Evolutionary conservation across 1,140 invertebrate species (phyloP), one percentile per base, ranked within the genome.

Genomic region (Hyphantria cunea): DNA sequence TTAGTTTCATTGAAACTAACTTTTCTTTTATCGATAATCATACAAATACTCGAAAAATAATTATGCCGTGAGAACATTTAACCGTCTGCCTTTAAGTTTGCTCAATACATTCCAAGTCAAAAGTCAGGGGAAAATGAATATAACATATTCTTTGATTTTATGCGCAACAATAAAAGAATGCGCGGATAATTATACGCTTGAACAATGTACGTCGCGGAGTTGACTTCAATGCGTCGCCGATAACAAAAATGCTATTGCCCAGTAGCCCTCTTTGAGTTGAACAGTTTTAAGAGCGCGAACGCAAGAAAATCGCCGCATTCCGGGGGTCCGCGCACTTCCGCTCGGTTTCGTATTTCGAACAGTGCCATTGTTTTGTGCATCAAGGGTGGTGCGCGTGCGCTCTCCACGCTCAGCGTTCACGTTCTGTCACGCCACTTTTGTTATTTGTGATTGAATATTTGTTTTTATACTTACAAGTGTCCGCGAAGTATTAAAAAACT

Each of bases 121-220:
- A 85, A 88, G 81, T 86, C 84, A 82, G 80, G 83, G 84, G 79
- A 77, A 82, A 82, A 59, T 69, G 77, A 82, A 83, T 68, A 78
- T 73, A 86, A 77, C 85, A 89, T 89, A 89, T 90, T 89, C 80
- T 89, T 85, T 85, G 79, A 83, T 82, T 86, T 81, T 78, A 65
- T 73, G 72, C 73, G 75, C 78, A 77, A 90, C 82, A 88, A 88
- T 89, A 79, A 82, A 85, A 70, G 76, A 80, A 78, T 80, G 70
- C 66, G 66, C 67, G 74, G 62, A 81, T 90, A 90, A 90, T 90
- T 90, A 90, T 82, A 82, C 61, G 72, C 65, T 76, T 70, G 80
- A 90, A 90, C 87, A 90, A 90, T 83, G 67, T 34, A 45, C 70
- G 73, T 68, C 78, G 73, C 71, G 72, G 13, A 84, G 74, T 78